Percentiles rank a stretch among this genome's conserved stretches.
These are phyloP conservation scores for Gallinago stenura DNA, from an alignment of 2,797 vertebrate genomes.

Conservation along the genomic window DNA sequence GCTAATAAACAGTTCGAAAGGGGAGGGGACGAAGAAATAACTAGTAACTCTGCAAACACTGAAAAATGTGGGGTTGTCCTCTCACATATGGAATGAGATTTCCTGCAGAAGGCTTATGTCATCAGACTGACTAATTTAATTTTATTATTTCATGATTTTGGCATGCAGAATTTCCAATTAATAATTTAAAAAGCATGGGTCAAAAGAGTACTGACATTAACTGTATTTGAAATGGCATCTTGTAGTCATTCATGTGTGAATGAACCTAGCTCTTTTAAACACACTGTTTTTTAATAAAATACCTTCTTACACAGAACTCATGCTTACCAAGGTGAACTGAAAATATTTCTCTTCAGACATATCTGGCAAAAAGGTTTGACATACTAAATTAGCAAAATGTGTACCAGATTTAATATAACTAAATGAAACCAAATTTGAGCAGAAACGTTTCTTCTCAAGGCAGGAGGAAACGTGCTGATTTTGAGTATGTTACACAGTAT, in stretches of 20 bases:
- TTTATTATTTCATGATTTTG: conserved; percentile 77
- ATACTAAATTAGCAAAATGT: conserved; percentile 70
- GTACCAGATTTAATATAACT: conserved; percentile 59
- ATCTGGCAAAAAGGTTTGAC: conserved; percentile 25
- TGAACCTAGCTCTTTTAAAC: conserved; percentile 56
- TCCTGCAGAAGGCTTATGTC: conserved; percentile 72
- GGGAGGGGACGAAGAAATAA: background rate
- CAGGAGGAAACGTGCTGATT: background rate
- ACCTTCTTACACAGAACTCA: conserved; percentile 40
- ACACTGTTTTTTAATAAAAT: conserved; percentile 56
- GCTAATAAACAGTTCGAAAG: background rate
- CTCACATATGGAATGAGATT: conserved; percentile 74
- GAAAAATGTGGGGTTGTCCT: conserved; percentile 12
- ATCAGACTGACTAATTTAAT: conserved; percentile 78
- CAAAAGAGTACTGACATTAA: conserved; percentile 51
- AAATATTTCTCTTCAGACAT: conserved; percentile 47
- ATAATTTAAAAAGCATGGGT: conserved; percentile 74
- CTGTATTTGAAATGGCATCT: conserved; percentile 67
- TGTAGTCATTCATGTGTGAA: conserved; percentile 48
- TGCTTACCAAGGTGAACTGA: conserved; percentile 58
- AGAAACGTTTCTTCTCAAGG: background rate
- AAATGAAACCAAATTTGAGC: conserved; percentile 57
- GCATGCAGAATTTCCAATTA: conserved; percentile 79
- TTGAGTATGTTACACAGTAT: background rate
- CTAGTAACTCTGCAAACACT: background rate